These are phyloP conservation scores for Pelodytes ibericus DNA, from an alignment of 2,797 vertebrate genomes.

Conservation along the genomic window DNA sequence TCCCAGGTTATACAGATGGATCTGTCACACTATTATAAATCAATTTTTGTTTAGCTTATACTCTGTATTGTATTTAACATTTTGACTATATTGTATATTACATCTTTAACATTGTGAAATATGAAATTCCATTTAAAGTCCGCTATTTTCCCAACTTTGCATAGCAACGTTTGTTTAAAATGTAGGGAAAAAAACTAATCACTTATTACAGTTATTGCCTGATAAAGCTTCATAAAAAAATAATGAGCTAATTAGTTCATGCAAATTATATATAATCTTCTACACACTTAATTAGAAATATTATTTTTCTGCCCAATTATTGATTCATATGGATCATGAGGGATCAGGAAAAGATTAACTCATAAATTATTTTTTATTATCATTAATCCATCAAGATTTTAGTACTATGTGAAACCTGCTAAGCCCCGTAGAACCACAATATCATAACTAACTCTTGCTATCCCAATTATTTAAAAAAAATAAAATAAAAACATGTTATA, in stretches of 20 bases:
- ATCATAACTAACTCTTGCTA: slow-evolving; percentile 15
- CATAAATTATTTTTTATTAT: slow-evolving; percentile 20
- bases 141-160: too few species aligned
- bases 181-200: neutral
- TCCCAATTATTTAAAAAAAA: too few species aligned
- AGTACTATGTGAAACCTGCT: slow-evolving; percentile 44
- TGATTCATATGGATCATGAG: slow-evolving; percentile 54
- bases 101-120: too few species aligned
- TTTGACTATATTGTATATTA: too few species aligned
- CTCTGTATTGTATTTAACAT: too few species aligned
- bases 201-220: neutral
- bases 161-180: too few species aligned
- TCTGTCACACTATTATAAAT: too few species aligned
- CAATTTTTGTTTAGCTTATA: too few species aligned
- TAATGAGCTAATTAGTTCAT: slow-evolving; percentile 56
- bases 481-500: too few species aligned
- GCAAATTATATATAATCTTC: slow-evolving; percentile 56
- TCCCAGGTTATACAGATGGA: too few species aligned
- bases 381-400: slow-evolving; percentile 59
- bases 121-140: too few species aligned
- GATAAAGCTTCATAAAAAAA: slow-evolving; percentile 9
- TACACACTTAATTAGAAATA: slow-evolving; percentile 32
- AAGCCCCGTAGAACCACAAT: slow-evolving; percentile 27
- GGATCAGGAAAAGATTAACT: slow-evolving; percentile 32
- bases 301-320: slow-evolving; percentile 51